Conservation (phyloP, 2,113 vertebrate species). For the Salvelinus namaycush region DNA sequence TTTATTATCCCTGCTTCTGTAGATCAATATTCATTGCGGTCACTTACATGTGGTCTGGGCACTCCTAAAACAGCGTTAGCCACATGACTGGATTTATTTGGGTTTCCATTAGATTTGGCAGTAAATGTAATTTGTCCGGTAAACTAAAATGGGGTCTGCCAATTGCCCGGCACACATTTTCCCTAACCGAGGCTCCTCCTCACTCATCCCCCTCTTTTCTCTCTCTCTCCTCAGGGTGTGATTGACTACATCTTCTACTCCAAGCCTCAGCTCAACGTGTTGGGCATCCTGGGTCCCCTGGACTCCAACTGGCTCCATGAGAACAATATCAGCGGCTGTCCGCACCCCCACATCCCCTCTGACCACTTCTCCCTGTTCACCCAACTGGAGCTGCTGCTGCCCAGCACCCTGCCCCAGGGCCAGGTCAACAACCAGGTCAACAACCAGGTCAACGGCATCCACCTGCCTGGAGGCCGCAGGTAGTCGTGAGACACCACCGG, state of each 20-base stretch:
- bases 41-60: too few relatives aligned
- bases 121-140: too few relatives aligned
- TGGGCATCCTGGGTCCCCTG: slow-evolving; percentile 94
- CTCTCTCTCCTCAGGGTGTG: slow-evolving; percentile 81
- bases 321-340: slow-evolving; percentile 96
- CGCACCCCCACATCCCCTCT: slow-evolving; percentile 95
- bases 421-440: slow-evolving; percentile 96
- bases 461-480: slow-evolving; percentile 93
- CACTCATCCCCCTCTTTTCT: not conserved
- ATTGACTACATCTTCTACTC: slow-evolving; percentile 99
- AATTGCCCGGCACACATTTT: too few relatives aligned
- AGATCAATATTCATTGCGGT: too few relatives aligned
- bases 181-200: too few relatives aligned
- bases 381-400: slow-evolving; percentile 97
- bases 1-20: too few relatives aligned
- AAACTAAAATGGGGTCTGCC: too few relatives aligned
- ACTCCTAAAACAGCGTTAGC: too few relatives aligned
- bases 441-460: slow-evolving; percentile 90
- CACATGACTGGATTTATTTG: too few relatives aligned
- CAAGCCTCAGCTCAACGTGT: slow-evolving; percentile 94
- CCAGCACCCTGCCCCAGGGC: slow-evolving; percentile 85
- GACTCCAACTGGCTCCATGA: slow-evolving; percentile 95
- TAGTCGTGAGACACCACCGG: slow-evolving; percentile 86
- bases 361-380: slow-evolving; percentile 99
- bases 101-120: too few relatives aligned